These are phyloP conservation scores for Poecilia gillii DNA, from an alignment of 2,797 vertebrate species.

Conservation along the genomic window DNA sequence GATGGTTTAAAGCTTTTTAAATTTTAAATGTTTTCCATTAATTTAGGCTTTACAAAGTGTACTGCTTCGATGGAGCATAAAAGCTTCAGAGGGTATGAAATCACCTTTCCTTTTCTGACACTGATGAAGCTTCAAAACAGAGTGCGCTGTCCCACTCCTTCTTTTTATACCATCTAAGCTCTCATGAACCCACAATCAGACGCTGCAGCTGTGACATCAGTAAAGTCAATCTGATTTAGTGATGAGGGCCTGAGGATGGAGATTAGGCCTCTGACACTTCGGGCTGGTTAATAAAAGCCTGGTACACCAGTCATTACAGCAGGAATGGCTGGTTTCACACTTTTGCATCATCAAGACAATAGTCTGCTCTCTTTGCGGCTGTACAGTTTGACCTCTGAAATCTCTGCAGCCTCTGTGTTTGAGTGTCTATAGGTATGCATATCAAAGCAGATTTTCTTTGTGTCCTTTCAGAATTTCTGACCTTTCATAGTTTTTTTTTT, in stretches of 20 bases:
- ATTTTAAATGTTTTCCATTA: background rate
- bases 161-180: constrained; percentile 7
- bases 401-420: constrained; percentile 6
- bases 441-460: background rate
- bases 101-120: background rate
- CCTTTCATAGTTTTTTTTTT: background rate
- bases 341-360: constrained; percentile 67
- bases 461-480: constrained; percentile 1
- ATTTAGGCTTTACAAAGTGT: background rate
- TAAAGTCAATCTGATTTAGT: constrained; percentile 16
- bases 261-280: constrained; percentile 28
- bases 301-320: constrained; percentile 33
- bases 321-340: constrained; percentile 53
- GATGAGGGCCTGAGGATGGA: constrained; percentile 9
- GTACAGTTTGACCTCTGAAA: constrained; percentile 21
- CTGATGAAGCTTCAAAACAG: background rate
- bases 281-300: constrained; percentile 30
- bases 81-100: background rate
- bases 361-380: constrained; percentile 32
- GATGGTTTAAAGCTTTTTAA: background rate
- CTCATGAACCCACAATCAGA: background rate
- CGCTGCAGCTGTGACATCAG: constrained; percentile 8
- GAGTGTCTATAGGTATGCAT: constrained; percentile 18
- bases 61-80: background rate
- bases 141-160: background rate